Percentiles rank a stretch among this genome's conserved stretches.
Conservation (phyloP, 30 jellyfish, hydroid and myxozoan genomes). For the Phacellophora camtschatica region DNA sequence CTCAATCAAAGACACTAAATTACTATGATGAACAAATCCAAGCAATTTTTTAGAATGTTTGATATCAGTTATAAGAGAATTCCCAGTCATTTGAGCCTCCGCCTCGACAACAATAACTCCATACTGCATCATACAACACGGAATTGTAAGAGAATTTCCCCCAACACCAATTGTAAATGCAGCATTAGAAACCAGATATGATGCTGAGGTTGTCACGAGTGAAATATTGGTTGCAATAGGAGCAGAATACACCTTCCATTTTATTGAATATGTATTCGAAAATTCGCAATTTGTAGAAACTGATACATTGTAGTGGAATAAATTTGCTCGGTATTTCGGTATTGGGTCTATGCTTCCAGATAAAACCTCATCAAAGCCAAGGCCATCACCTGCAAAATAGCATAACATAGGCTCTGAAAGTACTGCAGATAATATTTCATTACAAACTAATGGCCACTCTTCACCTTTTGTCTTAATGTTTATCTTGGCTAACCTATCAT, state of each 20-base stretch:
- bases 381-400: conserved; percentile 29
- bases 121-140: conserved; percentile 33
- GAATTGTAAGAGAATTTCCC: conserved; percentile 13
- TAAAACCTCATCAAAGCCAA: neutral
- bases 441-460: no score
- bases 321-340: no score
- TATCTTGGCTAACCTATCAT: no score
- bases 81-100: conserved; percentile 15
- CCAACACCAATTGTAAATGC: neutral
- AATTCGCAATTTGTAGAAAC: conserved; percentile 23
- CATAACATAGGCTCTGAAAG: no score
- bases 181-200: neutral
- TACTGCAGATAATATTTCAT: no score
- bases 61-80: neutral
- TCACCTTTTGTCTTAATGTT: no score
- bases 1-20: conserved; percentile 19
- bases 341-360: no score
- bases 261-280: neutral
- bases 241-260: conserved; percentile 22
- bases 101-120: conserved; percentile 33
- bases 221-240: neutral
- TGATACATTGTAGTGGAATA: conserved; percentile 5
- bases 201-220: neutral
- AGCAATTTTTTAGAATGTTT: neutral
- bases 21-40: neutral